Evolutionary conservation across 2,113 vertebrate species (phyloP).

Genomic region (Panthera leo): DNA sequence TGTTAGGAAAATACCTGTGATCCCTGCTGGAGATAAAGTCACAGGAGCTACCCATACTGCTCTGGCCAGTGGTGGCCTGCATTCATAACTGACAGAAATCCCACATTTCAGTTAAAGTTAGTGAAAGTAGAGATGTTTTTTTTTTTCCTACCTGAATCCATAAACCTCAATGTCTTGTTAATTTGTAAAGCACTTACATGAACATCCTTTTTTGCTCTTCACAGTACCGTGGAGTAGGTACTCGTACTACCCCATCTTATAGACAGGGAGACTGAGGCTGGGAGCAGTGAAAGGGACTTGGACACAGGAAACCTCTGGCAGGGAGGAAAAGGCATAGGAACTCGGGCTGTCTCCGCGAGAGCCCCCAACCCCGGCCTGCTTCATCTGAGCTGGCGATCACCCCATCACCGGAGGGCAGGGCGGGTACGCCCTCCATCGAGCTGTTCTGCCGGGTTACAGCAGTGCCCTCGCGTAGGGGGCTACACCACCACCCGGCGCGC

Average conservation of each 20-base stretch:
- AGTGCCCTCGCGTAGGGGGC: no score
- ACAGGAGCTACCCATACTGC: background rate
- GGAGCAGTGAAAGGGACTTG: background rate
- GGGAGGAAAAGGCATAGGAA: background rate
- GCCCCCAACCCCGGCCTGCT: background rate
- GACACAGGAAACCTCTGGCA: background rate
- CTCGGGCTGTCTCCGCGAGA: background rate
- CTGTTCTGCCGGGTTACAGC: fast-evolving
- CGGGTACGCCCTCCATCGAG: fast-evolving
- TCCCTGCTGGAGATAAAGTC: background rate
- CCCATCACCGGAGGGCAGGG: no score
- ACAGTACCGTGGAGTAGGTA: background rate
- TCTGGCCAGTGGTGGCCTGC: no score
- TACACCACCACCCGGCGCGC: fast-evolving
- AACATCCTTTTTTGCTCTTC: background rate
- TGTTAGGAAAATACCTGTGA: background rate
- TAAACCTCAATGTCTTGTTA: background rate
- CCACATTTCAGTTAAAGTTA: background rate
- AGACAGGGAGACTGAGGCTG: background rate
- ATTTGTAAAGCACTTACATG: background rate
- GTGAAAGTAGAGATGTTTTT: background rate
- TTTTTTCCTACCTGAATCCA: background rate
- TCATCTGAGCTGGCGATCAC: fast-evolving
- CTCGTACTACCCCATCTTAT: background rate
- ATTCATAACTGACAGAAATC: background rate